Conservation (phyloP, 1,140 invertebrate species). For the Glossosoma conforme region DNA sequence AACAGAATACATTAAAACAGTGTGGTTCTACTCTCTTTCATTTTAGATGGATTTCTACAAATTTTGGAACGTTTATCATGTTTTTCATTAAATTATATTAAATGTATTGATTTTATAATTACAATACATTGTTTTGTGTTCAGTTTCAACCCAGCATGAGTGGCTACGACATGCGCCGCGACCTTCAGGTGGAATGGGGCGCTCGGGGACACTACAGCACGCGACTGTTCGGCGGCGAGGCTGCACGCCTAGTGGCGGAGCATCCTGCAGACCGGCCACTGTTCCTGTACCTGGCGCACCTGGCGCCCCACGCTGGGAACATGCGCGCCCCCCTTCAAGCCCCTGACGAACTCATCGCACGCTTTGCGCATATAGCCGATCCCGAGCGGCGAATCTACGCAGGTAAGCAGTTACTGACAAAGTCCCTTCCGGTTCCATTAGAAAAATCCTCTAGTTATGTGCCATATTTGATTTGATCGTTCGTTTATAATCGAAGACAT, state of each 20-base stretch:
- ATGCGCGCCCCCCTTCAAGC: conserved; percentile 68
- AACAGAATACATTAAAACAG: too few relatives aligned
- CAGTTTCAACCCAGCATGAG: conserved; percentile 30
- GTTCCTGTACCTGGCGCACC: conserved; percentile 76
- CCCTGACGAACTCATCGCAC: conserved; percentile 64
- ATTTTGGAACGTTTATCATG: too few relatives aligned
- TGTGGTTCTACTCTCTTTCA: too few relatives aligned
- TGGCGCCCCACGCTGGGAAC: conserved; percentile 74
- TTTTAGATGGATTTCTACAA: too few relatives aligned
- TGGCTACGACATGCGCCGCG: conserved; percentile 66
- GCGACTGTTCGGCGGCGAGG: conserved; percentile 28
- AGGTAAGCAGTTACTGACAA: too few relatives aligned
- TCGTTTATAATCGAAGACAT: too few relatives aligned
- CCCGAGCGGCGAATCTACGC: conserved; percentile 70
- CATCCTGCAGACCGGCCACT: conserved; percentile 60
- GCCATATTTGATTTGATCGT: too few relatives aligned
- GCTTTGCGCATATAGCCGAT: conserved; percentile 72
- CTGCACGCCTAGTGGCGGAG: conserved; percentile 53
- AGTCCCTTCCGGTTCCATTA: too few relatives aligned
- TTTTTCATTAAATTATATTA: too few relatives aligned
- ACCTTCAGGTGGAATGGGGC: conserved; percentile 55
- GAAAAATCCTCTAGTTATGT: too few relatives aligned
- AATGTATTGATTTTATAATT: neutral
- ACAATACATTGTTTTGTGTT: conserved; percentile 1
- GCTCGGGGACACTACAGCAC: conserved; percentile 47